phyloP scores from a whole-genome alignment of 2,113 vertebrate genomes.

The Struthio camelus region DNA sequence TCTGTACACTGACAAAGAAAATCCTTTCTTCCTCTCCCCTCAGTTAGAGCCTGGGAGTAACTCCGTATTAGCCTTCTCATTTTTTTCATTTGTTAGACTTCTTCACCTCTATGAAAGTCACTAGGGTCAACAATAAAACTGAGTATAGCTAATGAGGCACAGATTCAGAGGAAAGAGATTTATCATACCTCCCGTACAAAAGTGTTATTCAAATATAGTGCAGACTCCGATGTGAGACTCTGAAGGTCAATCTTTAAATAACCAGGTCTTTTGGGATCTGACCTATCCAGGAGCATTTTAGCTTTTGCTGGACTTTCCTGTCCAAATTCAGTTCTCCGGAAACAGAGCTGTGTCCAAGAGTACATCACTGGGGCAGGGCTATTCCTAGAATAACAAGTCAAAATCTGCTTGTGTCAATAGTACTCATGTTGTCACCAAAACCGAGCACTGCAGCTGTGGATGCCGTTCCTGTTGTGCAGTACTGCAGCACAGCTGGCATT shows the following conservation, averaged over 20 bases:
- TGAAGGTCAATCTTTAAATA: conserved; percentile 67
- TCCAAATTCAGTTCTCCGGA: conserved; percentile 4
- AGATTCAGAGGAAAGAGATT: neutral
- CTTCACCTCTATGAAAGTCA: conserved; percentile 9
- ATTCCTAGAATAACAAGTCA: conserved; percentile 58
- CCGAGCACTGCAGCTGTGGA: conserved; percentile 53
- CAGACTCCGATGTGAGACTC: conserved; percentile 14
- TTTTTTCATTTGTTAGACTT: neutral
- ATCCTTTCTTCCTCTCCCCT: neutral
- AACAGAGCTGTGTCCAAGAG: conserved; percentile 18
- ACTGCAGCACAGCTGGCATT: conserved; percentile 68
- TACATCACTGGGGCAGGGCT: conserved; percentile 55
- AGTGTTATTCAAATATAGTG: conserved; percentile 17
- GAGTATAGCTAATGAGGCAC: conserved; percentile 2
- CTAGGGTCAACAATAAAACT: conserved; percentile 4
- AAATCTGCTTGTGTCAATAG: conserved; percentile 63
- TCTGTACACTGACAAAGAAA: neutral
- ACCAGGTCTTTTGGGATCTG: neutral
- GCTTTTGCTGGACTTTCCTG: conserved; percentile 12
- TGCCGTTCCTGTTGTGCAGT: conserved; percentile 2
- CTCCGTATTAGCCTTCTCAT: neutral
- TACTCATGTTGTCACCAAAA: conserved; percentile 69
- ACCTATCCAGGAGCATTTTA: neutral
- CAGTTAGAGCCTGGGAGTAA: neutral
- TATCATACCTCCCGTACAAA: neutral